Evolutionary conservation across 2,888 invertebrate species (phyloP), one percentile per base, ranked within the genome.

Genomic region (Carcina quercana): DNA sequence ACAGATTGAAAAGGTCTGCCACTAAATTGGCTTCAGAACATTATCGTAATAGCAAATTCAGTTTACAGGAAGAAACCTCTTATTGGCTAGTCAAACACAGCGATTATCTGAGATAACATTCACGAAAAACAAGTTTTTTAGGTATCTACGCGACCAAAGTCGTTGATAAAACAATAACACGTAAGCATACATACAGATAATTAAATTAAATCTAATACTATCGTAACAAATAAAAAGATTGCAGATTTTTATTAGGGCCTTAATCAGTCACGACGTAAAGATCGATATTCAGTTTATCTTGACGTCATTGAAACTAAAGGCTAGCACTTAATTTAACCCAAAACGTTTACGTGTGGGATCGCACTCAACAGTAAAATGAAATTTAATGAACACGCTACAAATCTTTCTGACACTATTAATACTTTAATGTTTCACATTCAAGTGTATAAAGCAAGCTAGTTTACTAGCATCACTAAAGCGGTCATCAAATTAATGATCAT

Each of bases 101-200:
- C 26, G 25, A 29, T 34, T 26, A 35, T 15, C 30, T 17, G 25
- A 6, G 35, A 35, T 35, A 35, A 35, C 24, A 24, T 13, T 6
- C 11, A 26, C 11, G 34, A 27, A 29, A 28, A 30, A 26, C 22
- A 29, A 30, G n/a, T 22, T 15, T 27, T 28, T 15, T 28, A 28
- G 28, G 25, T 25, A 33, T 15, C 14, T 21, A 6, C 19, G 10
- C 27, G 7, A 3, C 14, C 14, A 24, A 11, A 11, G 17, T 6
- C 8, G 11, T 17, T 10, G 26, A 28, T 28, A 28, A 12, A n/a
- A 15, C 2, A 21, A 2, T 5, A 10, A 5, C 13, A 28, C 8
- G 19, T 28, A 14, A 12, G 10, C 10, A 10, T 29, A 21, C 12
- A 10, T 19, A 28, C 12, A 14, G 17, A 17, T 28, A 15, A 11